Percentiles rank a stretch among this genome's conserved stretches.
These are phyloP conservation scores for Neopipo cinnamomea DNA, from an alignment of 2,113 vertebrate genomes.

Conservation along the genomic window DNA sequence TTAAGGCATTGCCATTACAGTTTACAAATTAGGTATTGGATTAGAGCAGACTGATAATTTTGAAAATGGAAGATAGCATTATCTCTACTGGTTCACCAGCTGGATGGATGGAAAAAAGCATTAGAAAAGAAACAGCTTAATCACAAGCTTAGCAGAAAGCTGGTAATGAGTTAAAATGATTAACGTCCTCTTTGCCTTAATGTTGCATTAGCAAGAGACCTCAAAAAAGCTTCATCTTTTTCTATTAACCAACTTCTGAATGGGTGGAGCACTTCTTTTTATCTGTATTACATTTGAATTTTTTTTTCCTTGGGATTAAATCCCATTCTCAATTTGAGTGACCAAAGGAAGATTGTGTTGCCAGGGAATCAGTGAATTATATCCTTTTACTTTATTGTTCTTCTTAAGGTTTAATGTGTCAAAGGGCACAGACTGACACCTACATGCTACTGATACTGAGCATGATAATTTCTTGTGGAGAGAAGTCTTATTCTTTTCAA, in stretches of 20 bases:
- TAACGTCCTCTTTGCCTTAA: neutral
- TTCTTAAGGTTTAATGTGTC: neutral
- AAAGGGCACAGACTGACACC: neutral
- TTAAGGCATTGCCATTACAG: neutral
- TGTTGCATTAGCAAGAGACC: neutral
- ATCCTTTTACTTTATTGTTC: neutral
- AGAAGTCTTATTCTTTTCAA: neutral
- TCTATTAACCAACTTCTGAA: neutral
- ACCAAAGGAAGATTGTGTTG: neutral
- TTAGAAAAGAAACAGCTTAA: slow-evolving; percentile 6
- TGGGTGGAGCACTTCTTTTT: neutral
- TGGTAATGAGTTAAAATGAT: slow-evolving; percentile 35
- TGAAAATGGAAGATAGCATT: neutral
- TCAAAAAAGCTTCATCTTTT: neutral
- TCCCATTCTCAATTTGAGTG: neutral
- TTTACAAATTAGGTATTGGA: neutral
- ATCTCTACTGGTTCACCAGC: neutral
- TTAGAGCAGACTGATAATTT: slow-evolving; percentile 2
- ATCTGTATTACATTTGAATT: neutral
- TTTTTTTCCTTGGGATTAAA: neutral
- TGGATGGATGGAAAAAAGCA: neutral
- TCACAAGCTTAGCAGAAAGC: slow-evolving; percentile 3
- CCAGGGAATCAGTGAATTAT: neutral
- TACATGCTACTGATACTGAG: neutral
- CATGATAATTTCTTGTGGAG: neutral